Evolutionary conservation across 2,888 invertebrate species (phyloP), one percentile per base, ranked within the genome.

Genomic region (Sisyra terminalis): DNA sequence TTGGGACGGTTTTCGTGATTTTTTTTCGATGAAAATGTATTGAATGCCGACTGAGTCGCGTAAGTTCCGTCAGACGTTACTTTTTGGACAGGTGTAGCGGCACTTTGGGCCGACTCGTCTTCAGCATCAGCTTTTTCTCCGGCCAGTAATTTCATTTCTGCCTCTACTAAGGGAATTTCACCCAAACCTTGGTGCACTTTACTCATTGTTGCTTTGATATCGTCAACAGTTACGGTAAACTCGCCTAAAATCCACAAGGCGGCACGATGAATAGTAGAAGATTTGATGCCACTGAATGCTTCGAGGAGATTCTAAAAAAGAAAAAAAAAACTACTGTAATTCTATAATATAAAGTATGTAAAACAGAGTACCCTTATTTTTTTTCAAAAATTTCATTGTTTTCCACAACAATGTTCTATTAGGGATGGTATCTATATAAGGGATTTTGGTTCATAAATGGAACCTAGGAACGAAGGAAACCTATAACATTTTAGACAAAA

Each of bases 51-150:
- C 65, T 99, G 97, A 3, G 94, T 85, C 17, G 97, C 98, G 63
- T 99, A 99, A 0, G 97, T 96, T 14, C 98, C 98, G 68, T 99
- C 98, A 29, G 97, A 96, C 37, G 98, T 98, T 34, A 98, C 94
- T 46, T 89, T 65, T 52, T 79, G 82, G 29, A 49, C 49, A 6
- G 49, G 49, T 15, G 64, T 60, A 2, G 65, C 62, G 2, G 60
- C 50, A 14, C 51, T 52, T 45, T 50, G 52, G 9, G 40, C 46
- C 38, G 53, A 49, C 49, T 56, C 55, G 3, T 60, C 58, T 46
- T 61, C 65, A 41, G 75, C 75, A 14, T 72, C 69, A 5, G 69
- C 59, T 50, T 69, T 68, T 39, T 80, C 81, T 4, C 85, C 87
- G n/a, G 80, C 69, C 43, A 80, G 74, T 50, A 81, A 73, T 50